phyloP scores from a whole-genome alignment of 2,797 vertebrate genomes.

The Sebastes hubbsi region DNA sequence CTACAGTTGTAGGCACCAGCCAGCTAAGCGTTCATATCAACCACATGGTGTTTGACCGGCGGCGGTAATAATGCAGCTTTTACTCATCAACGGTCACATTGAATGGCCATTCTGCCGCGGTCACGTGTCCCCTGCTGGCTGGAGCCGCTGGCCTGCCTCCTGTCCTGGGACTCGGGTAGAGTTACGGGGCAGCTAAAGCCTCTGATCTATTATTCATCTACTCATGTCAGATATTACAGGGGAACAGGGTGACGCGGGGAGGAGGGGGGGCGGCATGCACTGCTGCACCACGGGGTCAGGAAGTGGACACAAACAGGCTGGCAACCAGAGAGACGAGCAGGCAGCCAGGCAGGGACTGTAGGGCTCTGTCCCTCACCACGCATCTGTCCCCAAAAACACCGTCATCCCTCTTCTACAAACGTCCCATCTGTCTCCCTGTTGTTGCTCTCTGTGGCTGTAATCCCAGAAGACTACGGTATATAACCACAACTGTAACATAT shows the following conservation, averaged over 20 bases:
- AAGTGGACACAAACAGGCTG: constrained; percentile 44
- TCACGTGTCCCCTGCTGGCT: constrained; percentile 52
- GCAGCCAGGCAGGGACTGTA: constrained; percentile 13
- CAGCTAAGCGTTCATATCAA: constrained; percentile 33
- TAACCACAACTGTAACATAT: not conserved
- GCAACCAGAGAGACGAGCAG: constrained; percentile 10
- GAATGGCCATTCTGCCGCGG: constrained; percentile 58
- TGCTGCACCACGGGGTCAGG: constrained; percentile 54
- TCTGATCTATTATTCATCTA: constrained; percentile 77
- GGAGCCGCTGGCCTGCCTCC: constrained; percentile 55
- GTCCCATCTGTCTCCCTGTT: constrained; percentile 26
- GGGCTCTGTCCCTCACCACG: not conserved
- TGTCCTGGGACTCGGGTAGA: constrained; percentile 54
- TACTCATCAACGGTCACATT: constrained; percentile 60
- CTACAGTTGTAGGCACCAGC: constrained; percentile 22
- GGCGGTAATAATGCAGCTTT: constrained; percentile 34
- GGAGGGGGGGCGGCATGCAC: not conserved
- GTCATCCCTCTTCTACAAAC: not conserved
- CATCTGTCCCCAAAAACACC: constrained; percentile 33
- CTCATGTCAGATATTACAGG: constrained; percentile 73
- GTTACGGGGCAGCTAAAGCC: constrained; percentile 66
- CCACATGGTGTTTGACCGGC: constrained; percentile 48
- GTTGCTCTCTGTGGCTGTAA: not conserved
- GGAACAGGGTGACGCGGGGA: constrained; percentile 30
- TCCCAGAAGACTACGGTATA: not conserved